Evolutionary conservation across 2,888 invertebrate genomes (phyloP).

Genomic region (Machimus rusticus): DNA sequence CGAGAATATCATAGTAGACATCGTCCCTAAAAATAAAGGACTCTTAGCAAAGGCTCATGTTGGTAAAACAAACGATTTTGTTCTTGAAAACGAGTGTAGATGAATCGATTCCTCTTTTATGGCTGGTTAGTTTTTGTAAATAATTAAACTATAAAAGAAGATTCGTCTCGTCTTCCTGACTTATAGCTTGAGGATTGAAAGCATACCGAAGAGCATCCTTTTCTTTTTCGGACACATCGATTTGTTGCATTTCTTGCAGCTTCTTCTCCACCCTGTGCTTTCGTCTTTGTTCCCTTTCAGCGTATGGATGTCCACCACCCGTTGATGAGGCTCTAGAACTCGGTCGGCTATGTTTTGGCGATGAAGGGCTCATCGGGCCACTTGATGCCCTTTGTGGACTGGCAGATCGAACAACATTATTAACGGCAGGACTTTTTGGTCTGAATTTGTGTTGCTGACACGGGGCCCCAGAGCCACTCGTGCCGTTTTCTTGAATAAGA

Average conservation of each 20-base stretch:
- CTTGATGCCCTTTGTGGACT: slow-evolving; percentile 53
- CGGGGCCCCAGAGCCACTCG: not conserved
- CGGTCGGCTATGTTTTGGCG: slow-evolving; percentile 65
- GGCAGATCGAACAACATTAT: slow-evolving; percentile 55
- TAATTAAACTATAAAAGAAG: not conserved
- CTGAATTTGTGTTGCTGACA: slow-evolving; percentile 50
- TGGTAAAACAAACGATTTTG: not conserved
- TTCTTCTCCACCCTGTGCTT: slow-evolving; percentile 87
- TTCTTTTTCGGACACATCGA: slow-evolving; percentile 58
- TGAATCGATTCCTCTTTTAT: not conserved
- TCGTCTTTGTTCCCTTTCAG: slow-evolving; percentile 79
- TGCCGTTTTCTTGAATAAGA: slow-evolving; percentile 48
- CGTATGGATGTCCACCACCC: slow-evolving; percentile 62
- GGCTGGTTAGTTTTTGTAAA: not conserved
- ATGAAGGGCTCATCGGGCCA: slow-evolving; percentile 57
- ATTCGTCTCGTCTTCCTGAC: not conserved
- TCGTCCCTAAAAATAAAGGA: slow-evolving; percentile 64
- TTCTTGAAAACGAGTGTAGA: not conserved
- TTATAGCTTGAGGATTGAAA: slow-evolving; percentile 48
- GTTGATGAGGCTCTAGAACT: slow-evolving; percentile 65
- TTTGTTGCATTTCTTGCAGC: slow-evolving; percentile 79
- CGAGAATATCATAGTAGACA: slow-evolving; percentile 80
- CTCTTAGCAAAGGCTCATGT: not conserved
- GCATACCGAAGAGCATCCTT: slow-evolving; percentile 54
- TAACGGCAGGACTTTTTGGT: slow-evolving; percentile 60